Evolutionary conservation across 1,140 invertebrate genomes (phyloP), one percentile per base, ranked within the genome.

Genomic region (Propsilocerus akamusi): DNA sequence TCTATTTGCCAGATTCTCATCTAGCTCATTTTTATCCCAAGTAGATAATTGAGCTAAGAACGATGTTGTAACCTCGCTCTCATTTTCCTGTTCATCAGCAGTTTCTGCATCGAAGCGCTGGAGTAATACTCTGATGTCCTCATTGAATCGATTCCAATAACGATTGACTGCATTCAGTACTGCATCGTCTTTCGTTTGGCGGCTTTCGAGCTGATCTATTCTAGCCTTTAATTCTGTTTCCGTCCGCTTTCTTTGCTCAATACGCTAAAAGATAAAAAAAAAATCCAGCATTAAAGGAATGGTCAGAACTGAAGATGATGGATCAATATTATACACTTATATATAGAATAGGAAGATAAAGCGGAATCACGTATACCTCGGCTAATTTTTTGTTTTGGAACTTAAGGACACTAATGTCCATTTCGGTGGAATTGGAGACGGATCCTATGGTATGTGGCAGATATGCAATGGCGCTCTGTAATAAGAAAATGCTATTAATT

Each of bases 41-140:
- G 92, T 95, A 22, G 93, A 95, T n/a, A 98, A 66, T 60, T 95
- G 86, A 66, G 92, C 86, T 14, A 97, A 73, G 65, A 97, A 97
- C 26, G 92, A 95, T 30, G 90, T 97, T 7, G 92, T 95, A 1
- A 91, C 91, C 70, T 94, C 90, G 71, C 88, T 92, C 67, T 97
- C 92, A 78, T 96, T 93, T 74, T 96, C 90, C 22, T 84, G 84
- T 69, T 97, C 93, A 75, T 96, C 92, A 25, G 90, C 88, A 30
- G 91, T 95, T 68, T 97, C 93, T 10, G 92, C 89, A 76, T 97
- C 94, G 75, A 97, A 97, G 58, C 94, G 73, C 65, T 97, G 92
- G 51, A 97, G 68, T 23, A 97, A 64, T 25, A 97, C 82, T 56
- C 94, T 69, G 53, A 97, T 90, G 68, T 98, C 94, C 73, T 98